Percentiles rank a stretch among this genome's conserved stretches.
These are phyloP conservation scores for Drosophila neocordata DNA, from an alignment of 1,140 invertebrate genomes.

Conservation along the genomic window DNA sequence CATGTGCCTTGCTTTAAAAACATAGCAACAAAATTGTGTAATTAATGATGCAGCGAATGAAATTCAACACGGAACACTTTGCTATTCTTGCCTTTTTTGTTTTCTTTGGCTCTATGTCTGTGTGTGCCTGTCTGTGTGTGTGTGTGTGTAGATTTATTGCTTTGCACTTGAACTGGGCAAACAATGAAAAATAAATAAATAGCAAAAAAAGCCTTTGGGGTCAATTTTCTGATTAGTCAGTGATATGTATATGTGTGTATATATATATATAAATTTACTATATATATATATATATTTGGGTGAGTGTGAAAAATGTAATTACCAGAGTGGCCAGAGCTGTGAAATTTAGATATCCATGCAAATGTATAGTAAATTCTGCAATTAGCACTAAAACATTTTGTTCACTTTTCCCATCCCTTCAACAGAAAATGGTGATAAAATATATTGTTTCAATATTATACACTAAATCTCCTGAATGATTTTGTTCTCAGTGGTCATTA, in stretches of 20 bases:
- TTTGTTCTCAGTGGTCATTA: neutral
- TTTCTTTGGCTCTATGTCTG: neutral
- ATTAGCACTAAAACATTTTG: too few species aligned
- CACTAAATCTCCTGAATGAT: neutral
- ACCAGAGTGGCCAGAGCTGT: neutral
- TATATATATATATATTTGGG: neutral
- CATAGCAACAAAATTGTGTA: constrained; percentile 7
- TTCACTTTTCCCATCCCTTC: too few species aligned
- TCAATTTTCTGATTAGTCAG: constrained; percentile 10
- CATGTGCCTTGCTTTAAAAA: constrained; percentile 7
- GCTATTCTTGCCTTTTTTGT: constrained; percentile 5
- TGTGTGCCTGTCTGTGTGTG: neutral
- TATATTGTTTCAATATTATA: constrained; percentile 1
- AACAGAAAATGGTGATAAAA: neutral
- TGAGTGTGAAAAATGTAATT: constrained; percentile 3
- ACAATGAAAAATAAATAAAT: constrained; percentile 18
- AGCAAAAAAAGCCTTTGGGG: neutral
- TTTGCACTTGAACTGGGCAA: constrained; percentile 11
- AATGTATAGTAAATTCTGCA: neutral
- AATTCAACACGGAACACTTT: constrained; percentile 18
- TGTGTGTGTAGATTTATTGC: constrained; percentile 11
- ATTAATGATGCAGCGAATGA: constrained; percentile 16
- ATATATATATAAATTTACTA: neutral
- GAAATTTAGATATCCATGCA: constrained; percentile 1
- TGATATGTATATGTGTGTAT: neutral